These are phyloP conservation scores for Melanophora roralis DNA, from an alignment of 2,888 invertebrate genomes.

Conservation along the genomic window DNA sequence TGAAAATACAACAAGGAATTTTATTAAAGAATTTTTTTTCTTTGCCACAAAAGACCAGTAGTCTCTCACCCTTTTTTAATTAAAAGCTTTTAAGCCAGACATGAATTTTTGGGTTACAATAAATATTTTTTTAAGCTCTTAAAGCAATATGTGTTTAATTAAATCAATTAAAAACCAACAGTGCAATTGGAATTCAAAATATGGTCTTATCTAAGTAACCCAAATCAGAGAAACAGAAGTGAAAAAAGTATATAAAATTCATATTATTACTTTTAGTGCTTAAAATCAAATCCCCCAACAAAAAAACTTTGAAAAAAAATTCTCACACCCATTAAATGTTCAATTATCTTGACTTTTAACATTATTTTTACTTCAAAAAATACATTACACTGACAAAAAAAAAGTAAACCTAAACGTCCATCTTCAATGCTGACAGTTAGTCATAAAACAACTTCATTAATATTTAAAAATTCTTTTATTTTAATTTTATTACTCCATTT, in stretches of 20 bases:
- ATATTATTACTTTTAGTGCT: neutral
- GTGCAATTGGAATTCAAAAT: neutral
- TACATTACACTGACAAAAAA: neutral
- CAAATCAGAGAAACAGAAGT: conserved; percentile 19
- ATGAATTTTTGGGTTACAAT: neutral
- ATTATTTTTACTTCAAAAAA: neutral
- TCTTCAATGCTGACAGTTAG: neutral
- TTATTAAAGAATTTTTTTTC: too few relatives aligned
- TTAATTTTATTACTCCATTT: conserved; percentile 52
- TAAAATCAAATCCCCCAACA: neutral
- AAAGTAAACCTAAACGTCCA: neutral
- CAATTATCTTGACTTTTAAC: conserved; percentile 34
- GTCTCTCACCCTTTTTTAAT: too few relatives aligned
- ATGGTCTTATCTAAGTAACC: conserved; percentile 42
- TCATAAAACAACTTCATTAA: conserved; percentile 10
- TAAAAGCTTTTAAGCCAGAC: conserved; percentile 7
- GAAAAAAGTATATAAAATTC: neutral
- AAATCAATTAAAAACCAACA: conserved; percentile 37
- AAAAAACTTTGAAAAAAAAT: conserved; percentile 17
- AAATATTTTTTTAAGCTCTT: neutral
- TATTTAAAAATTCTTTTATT: conserved; percentile 2
- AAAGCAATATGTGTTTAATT: conserved; percentile 31
- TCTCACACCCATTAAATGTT: conserved; percentile 55
- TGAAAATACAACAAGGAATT: too few relatives aligned
- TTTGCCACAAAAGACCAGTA: too few relatives aligned